Evolutionary conservation across 2,888 invertebrate species (phyloP).

Genomic region (Acrobasis consociella): DNA sequence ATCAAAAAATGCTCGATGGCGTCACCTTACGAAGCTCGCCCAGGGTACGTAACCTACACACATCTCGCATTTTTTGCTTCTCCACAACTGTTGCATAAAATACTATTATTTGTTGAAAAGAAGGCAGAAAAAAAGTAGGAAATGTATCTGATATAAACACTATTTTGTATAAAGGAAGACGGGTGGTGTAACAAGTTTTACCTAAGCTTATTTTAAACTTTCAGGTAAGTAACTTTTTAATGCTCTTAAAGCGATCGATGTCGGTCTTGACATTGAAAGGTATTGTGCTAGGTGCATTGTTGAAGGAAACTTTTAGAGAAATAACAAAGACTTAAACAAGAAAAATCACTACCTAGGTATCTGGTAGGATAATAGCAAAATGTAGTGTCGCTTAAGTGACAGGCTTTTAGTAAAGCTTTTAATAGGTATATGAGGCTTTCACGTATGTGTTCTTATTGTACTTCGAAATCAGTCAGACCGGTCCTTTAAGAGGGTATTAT

Average conservation of each 20-base stretch:
- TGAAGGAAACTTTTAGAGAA: neutral
- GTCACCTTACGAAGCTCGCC: no score
- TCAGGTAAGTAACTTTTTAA: constrained; percentile 2
- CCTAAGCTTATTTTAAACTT: neutral
- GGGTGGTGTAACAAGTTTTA: neutral
- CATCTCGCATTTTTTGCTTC: no score
- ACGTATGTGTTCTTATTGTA: no score
- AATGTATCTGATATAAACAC: neutral
- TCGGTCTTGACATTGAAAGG: constrained; percentile 15
- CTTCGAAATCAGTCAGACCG: no score
- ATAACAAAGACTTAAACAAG: neutral
- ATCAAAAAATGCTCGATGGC: no score
- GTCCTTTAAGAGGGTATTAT: no score
- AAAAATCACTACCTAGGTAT: neutral
- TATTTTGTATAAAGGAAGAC: neutral
- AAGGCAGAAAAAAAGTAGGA: no score
- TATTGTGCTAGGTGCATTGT: constrained; percentile 10
- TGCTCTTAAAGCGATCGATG: constrained; percentile 12
- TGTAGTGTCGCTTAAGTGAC: neutral
- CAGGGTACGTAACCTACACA: no score
- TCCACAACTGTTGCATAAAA: no score
- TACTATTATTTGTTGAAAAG: no score
- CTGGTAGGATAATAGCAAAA: neutral
- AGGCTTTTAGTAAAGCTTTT: no score
- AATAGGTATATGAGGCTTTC: no score